Conservation (phyloP, 2,113 vertebrate species). For the Seriola rivoliana region DNA sequence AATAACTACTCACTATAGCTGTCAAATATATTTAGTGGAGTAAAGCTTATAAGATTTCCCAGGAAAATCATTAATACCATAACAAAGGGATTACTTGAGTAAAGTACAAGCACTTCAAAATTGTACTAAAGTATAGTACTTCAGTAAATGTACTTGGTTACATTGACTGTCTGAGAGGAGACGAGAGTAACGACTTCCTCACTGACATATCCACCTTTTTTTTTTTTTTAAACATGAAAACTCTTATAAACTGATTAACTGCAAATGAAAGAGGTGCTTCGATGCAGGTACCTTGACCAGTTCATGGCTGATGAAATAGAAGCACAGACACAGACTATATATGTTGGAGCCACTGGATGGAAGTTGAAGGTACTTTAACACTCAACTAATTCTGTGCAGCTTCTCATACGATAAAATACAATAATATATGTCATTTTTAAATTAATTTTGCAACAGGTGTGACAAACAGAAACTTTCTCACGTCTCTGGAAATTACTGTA, state of each 20-base stretch:
- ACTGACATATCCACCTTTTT: not conserved
- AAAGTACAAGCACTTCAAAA: too few relatives aligned
- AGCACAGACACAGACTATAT: not conserved
- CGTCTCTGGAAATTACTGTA: conserved; percentile 65
- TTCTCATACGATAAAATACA: not conserved
- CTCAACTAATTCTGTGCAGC: not conserved
- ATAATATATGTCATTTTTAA: not conserved
- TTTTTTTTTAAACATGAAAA: not conserved
- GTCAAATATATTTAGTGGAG: too few relatives aligned
- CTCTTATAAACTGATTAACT: conserved; percentile 6
- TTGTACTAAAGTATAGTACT: too few relatives aligned
- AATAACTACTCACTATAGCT: too few relatives aligned
- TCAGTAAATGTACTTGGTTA: too few relatives aligned
- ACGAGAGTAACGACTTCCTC: not conserved
- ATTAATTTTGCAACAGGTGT: conserved; percentile 41
- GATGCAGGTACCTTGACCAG: not conserved
- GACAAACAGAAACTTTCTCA: conserved; percentile 63
- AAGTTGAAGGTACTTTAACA: not conserved
- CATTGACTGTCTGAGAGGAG: not conserved
- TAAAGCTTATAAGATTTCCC: too few relatives aligned
- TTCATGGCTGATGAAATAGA: not conserved
- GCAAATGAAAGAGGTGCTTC: not conserved
- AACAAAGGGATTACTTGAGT: too few relatives aligned
- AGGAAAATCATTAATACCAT: too few relatives aligned
- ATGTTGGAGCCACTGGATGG: not conserved